phyloP scores from a whole-genome alignment of 2,888 invertebrate genomes.

The Clunio marinus region DNA sequence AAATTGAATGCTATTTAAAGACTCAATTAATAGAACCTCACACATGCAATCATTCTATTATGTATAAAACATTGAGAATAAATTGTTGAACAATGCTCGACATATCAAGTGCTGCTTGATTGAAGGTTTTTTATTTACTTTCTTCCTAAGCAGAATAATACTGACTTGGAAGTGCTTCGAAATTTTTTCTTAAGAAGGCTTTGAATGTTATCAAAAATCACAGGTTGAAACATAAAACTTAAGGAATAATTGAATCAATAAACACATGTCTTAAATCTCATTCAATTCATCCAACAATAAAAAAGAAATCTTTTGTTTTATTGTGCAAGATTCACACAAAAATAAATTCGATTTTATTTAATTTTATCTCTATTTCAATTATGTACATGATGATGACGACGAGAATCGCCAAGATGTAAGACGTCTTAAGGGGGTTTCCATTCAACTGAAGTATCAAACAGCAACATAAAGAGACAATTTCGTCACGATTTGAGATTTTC shows the following conservation, averaged over 20 bases:
- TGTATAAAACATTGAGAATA: too few species aligned
- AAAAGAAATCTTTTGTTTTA: too few species aligned
- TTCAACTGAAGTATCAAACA: too few species aligned
- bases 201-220: too few species aligned
- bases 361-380: background rate
- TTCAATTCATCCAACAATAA: background rate
- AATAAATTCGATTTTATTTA: background rate
- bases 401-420: background rate
- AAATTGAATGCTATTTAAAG: background rate
- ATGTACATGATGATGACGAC: background rate
- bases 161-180: too few species aligned
- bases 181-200: too few species aligned
- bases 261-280: slow-evolving; percentile 5
- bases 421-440: background rate
- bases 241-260: slow-evolving; percentile 6
- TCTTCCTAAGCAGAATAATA: too few species aligned
- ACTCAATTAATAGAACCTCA: background rate
- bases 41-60: too few species aligned
- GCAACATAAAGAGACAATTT: too few species aligned
- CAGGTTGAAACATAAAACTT: too few species aligned
- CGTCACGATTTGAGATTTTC: too few species aligned
- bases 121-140: background rate
- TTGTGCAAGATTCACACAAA: background rate
- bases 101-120: background rate
- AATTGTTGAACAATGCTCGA: background rate